phyloP scores from a whole-genome alignment of 2,797 vertebrate genomes.

The Onychomys leucogaster region DNA sequence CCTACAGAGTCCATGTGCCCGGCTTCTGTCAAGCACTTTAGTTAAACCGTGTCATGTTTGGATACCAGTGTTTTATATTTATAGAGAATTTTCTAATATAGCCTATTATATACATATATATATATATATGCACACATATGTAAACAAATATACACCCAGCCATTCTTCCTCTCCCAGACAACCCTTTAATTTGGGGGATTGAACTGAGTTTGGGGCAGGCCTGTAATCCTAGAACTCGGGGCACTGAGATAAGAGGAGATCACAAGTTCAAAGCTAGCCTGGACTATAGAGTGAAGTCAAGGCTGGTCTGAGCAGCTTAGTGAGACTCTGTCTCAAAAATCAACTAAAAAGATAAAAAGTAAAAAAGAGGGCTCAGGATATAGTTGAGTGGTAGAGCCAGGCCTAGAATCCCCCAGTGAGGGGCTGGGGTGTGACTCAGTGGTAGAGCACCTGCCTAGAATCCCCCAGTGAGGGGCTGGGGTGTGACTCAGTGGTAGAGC shows the following conservation, averaged over 20 bases:
- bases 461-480: background rate
- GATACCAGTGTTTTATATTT: conserved; percentile 85
- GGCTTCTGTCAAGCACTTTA: conserved; percentile 78
- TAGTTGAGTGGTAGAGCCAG: background rate
- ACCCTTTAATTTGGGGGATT: background rate
- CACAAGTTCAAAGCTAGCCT: background rate
- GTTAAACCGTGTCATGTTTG: conserved; percentile 76
- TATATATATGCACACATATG: background rate
- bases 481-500: background rate
- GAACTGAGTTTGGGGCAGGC: background rate
- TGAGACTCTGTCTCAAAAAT: background rate
- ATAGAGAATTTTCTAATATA: conserved; percentile 84
- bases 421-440: too few species aligned
- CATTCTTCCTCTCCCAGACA: conserved; percentile 12
- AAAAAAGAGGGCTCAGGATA: background rate
- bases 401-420: background rate
- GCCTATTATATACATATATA: conserved; percentile 71
- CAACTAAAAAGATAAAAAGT: background rate
- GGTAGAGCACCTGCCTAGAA: too few species aligned
- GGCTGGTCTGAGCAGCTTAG: background rate
- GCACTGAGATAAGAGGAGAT: background rate
- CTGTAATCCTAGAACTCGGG: background rate
- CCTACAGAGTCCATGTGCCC: background rate
- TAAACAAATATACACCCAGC: background rate
- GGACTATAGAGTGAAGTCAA: background rate